phyloP scores from a whole-genome alignment of 2,888 invertebrate genomes.

The Eurytoma adleriae region DNA sequence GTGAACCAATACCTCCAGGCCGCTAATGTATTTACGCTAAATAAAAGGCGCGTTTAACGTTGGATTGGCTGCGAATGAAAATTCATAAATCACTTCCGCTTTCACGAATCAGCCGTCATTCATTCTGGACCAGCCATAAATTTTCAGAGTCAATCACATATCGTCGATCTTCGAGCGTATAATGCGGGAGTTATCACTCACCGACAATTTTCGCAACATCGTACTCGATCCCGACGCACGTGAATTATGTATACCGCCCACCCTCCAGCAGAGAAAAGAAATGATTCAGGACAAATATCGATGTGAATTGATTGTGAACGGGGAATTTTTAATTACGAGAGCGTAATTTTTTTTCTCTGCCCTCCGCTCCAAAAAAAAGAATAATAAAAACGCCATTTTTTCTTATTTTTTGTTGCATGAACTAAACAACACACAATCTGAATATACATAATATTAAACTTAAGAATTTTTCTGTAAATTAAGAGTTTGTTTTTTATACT shows the following conservation, averaged over 20 bases:
- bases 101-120: not conserved
- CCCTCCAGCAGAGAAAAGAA: too few relatives aligned
- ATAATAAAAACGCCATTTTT: not conserved
- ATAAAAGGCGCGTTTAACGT: too few relatives aligned
- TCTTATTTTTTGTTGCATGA: conserved; percentile 20
- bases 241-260: too few relatives aligned
- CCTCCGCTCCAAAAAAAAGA: not conserved
- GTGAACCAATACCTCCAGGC: too few relatives aligned
- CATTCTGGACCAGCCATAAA: not conserved
- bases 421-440: conserved; percentile 9
- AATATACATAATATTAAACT: not conserved
- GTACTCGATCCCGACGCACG: not conserved
- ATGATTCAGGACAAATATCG: too few relatives aligned
- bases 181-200: conserved; percentile 2
- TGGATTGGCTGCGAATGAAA: too few relatives aligned
- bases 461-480: not conserved
- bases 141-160: conserved; percentile 11
- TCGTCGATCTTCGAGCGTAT: not conserved
- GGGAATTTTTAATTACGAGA: too few relatives aligned
- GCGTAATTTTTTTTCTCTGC: not conserved
- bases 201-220: not conserved
- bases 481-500: not conserved
- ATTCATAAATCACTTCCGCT: not conserved
- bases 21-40: too few relatives aligned
- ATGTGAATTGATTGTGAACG: too few relatives aligned